Evolutionary conservation across 37 sponge, comb jelly and placozoan genomes (phyloP), one percentile per base, ranked within the genome.

Genomic region (Oscarella lobularis): DNA sequence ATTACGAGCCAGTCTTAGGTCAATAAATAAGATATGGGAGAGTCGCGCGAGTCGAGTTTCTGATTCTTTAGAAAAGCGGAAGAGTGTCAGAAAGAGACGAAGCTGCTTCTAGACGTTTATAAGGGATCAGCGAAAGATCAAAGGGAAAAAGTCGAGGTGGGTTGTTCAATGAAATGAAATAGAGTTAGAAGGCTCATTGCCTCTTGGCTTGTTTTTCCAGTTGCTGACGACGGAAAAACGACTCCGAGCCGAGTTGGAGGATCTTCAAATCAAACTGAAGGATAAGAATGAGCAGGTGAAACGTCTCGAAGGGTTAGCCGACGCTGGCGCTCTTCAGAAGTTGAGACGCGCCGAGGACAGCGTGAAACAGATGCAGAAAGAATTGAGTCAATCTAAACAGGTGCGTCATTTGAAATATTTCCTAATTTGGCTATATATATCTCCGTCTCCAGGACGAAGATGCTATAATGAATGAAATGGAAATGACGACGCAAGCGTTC

Each of bases 401-500:
- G 80, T 31, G 75, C 37, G 32, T 55, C 38, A 40, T 73, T 40
- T 73, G 74, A 73, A 20, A 31, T 14, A 41, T 40, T 73, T 73
- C 9, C 74, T 40, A 3, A 31, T 31, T 20, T 40, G 38, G 6
- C 38, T 31, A 30, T 41, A 31, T 20, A 4, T 41, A 40, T 35
- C 39, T 67, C 36, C 36, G 55, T 29, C 76, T 75, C 33, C 85
- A 90, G 14, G 87, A 90, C 72, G 85, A 85, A 0, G 90, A 89
- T 39, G 86, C 90, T n/a, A 82, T 96, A 40, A 75, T 93, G 74
- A 77, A 66, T 3, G 98, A 96, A 77, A 84, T 96, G 89, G 98
- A 96, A 67, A 76, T 85, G 3, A 90, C 87, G 9, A 89, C 87
- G 2, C 88, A 89, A 39, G 98, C 98, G 5, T 96, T 83, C 74